phyloP scores from a whole-genome alignment of 2,888 invertebrate genomes.

The Agriopis marginaria region DNA sequence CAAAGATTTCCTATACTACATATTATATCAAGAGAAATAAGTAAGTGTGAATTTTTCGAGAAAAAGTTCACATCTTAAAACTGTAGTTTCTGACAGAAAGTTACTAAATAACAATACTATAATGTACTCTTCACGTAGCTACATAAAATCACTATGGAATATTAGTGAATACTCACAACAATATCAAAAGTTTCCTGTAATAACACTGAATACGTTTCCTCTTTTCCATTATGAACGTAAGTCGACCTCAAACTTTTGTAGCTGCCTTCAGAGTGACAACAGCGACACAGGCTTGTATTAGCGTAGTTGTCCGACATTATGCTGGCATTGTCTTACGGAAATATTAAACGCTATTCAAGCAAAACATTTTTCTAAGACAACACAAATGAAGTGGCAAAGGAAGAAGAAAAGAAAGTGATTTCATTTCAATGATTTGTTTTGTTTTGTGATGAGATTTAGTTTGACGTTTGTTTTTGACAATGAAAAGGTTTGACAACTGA shows the following conservation, averaged over 20 bases:
- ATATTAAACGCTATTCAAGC: background rate
- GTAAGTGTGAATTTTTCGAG: background rate
- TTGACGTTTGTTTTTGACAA: too few relatives aligned
- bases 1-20: too few relatives aligned
- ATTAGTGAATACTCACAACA: slow-evolving; percentile 58
- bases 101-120: background rate
- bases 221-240: slow-evolving; percentile 50
- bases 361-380: background rate
- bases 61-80: background rate
- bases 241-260: slow-evolving; percentile 60
- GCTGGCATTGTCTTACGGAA: slow-evolving; percentile 17
- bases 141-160: background rate
- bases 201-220: slow-evolving; percentile 62
- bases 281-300: slow-evolving; percentile 67
- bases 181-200: slow-evolving; percentile 65
- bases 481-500: too few relatives aligned
- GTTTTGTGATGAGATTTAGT: too few relatives aligned
- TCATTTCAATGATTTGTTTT: too few relatives aligned
- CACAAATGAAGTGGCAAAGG: background rate
- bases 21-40: too few relatives aligned
- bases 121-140: background rate
- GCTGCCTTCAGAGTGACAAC: slow-evolving; percentile 68
- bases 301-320: slow-evolving; percentile 61
- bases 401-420: background rate
- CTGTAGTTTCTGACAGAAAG: background rate